Evolutionary conservation across 2,888 invertebrate species (phyloP), one percentile per base, ranked within the genome.

Genomic region (Myathropa florea): DNA sequence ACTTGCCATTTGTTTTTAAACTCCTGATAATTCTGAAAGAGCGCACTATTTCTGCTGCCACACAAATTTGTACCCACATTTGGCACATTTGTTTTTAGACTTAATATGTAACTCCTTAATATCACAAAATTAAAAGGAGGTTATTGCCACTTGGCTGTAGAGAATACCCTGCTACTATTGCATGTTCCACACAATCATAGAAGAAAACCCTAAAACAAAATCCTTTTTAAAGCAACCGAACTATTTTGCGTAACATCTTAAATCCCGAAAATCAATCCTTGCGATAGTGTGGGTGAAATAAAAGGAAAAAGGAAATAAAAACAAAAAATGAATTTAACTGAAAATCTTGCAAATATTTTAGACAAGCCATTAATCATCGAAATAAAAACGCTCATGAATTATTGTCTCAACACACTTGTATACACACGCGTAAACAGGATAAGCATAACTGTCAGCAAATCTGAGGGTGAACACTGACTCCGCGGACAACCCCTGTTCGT

Each of bases 381-480:
- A 70, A 82, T 61, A 75, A 39, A 75, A 81, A 73, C 53, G 10
- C 36, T 46, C 57, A 70, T 82, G 82, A 82, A 82, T 76, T 82
- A 82, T 82, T 82, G 82, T 82, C 82, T 71, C 57, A 76, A 71
- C 82, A 71, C 55, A 70, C 75, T 76, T 82, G 82, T 82, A 64
- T 46, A 70, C 70, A 70, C 9, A 57, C 75, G 33, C 76, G 64
- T 70, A 82, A 63, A 82, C 75, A 82, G 70, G 64, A 82, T 76
- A 63, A 57, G 63, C 59, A 64, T 82, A 82, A 71, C 76, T 57
- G 30, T 81, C 72, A 67, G 63, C 68, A 68, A 24, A 76, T 70
- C 14, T 71, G 26, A 71, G 82, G 82, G 82, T 82, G 82, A 76
- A 70, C 33, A 21, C 30, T 23, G 65, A 46, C 59, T 63, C 10